phyloP scores from a whole-genome alignment of 2,888 invertebrate species.

The Pandemis corylana region DNA sequence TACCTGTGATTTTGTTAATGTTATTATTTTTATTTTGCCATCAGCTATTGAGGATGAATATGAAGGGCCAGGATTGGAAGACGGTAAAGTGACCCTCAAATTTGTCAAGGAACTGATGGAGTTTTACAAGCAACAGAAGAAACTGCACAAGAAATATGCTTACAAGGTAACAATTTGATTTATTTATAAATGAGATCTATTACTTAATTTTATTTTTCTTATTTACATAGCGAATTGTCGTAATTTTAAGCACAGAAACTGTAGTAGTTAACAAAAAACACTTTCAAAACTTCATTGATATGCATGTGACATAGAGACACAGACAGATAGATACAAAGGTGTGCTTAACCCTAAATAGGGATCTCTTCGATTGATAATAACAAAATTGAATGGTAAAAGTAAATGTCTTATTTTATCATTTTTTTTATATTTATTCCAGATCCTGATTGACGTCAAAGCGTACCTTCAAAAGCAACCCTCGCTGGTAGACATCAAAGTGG shows the following conservation, averaged over 20 bases:
- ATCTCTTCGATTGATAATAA: too few relatives aligned
- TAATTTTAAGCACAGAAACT: too few relatives aligned
- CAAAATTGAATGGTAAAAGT: too few relatives aligned
- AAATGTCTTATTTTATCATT: background rate
- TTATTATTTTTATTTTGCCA: background rate
- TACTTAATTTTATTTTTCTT: too few relatives aligned
- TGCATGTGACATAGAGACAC: too few relatives aligned
- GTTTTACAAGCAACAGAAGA: slow-evolving; percentile 95
- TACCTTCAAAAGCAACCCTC: slow-evolving; percentile 94
- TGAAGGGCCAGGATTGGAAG: slow-evolving; percentile 94
- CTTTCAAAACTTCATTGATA: too few relatives aligned
- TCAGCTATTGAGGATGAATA: slow-evolving; percentile 98
- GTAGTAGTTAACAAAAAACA: too few relatives aligned
- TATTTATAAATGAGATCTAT: too few relatives aligned
- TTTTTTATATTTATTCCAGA: slow-evolving; percentile 83
- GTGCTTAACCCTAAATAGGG: too few relatives aligned
- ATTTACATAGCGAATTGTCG: too few relatives aligned
- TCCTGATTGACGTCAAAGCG: slow-evolving; percentile 94
- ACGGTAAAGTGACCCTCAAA: slow-evolving; percentile 93
- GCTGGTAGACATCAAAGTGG: slow-evolving; percentile 95
- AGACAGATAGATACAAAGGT: too few relatives aligned
- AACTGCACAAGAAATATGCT: slow-evolving; percentile 98
- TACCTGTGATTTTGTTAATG: too few relatives aligned
- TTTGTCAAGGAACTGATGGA: slow-evolving; percentile 96
- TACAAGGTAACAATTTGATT: slow-evolving; percentile 88